phyloP scores from a whole-genome alignment of 2,888 invertebrate genomes.

The Malthinus seriepunctatus region DNA sequence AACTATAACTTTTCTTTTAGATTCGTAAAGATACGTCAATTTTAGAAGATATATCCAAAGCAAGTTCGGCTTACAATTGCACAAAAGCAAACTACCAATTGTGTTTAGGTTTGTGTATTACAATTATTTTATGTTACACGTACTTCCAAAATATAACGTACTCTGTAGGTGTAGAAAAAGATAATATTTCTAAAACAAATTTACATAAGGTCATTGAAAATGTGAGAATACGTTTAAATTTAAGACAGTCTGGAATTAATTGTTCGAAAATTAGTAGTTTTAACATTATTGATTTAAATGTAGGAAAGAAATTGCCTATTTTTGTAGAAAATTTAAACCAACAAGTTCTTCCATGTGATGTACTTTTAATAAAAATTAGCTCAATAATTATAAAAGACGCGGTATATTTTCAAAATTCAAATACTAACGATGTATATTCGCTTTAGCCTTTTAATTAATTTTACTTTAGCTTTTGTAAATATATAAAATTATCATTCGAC shows the following conservation, averaged over 20 bases:
- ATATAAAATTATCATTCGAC: too few species aligned
- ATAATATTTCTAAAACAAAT: background rate
- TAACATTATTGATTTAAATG: background rate
- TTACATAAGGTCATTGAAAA: background rate
- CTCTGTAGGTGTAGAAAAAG: constrained; percentile 2
- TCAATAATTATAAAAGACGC: constrained; percentile 8
- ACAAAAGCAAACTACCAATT: constrained; percentile 47
- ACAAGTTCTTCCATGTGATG: constrained; percentile 14
- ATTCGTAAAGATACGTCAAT: constrained; percentile 49
- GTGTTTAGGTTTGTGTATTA: constrained; percentile 55
- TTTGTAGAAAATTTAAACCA: constrained; percentile 10
- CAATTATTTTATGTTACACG: constrained; percentile 42
- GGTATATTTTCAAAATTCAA: constrained; percentile 11
- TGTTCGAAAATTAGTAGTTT: too few species aligned
- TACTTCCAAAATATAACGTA: constrained; percentile 10
- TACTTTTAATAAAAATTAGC: constrained; percentile 16
- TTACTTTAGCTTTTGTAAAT: too few species aligned
- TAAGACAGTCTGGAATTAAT: background rate
- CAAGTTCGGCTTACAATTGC: constrained; percentile 46
- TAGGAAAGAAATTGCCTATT: background rate
- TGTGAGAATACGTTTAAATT: background rate
- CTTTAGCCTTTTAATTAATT: constrained; percentile 1
- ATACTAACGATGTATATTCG: constrained; percentile 1
- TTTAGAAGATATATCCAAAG: constrained; percentile 41
- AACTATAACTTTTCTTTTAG: constrained; percentile 39